These are phyloP conservation scores for Lophotriccus pileatus DNA, from an alignment of 2,797 vertebrate genomes.

Conservation along the genomic window DNA sequence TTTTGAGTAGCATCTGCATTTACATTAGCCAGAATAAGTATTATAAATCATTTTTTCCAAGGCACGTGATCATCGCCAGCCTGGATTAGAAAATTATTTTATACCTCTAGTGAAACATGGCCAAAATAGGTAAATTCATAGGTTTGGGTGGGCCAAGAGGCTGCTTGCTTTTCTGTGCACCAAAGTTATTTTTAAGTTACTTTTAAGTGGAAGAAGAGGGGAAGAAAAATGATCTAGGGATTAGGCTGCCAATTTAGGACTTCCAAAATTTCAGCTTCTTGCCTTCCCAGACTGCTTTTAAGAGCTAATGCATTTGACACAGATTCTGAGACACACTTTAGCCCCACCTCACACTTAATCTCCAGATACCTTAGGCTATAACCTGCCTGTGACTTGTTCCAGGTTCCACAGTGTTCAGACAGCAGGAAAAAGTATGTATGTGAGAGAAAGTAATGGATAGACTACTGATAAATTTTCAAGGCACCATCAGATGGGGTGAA, in stretches of 20 bases:
- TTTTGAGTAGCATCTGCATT: neutral
- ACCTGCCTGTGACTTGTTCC: neutral
- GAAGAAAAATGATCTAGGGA: neutral
- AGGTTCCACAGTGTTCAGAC: neutral
- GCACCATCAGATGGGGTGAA: neutral
- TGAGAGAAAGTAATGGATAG: neutral
- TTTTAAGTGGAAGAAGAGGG: neutral
- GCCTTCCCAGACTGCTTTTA: neutral
- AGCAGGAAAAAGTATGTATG: neutral
- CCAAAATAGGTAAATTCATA: neutral
- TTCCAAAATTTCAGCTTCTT: conserved; percentile 12
- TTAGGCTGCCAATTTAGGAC: conserved; percentile 9
- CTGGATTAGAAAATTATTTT: neutral
- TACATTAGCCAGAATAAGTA: neutral
- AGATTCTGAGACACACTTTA: neutral
- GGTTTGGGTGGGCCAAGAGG: neutral
- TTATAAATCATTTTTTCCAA: conserved; percentile 8
- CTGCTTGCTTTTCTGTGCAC: neutral
- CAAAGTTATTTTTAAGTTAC: neutral
- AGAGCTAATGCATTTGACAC: conserved; percentile 25
- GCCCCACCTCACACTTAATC: neutral
- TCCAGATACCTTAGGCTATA: neutral
- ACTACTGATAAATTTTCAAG: neutral
- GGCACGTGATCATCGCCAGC: neutral
- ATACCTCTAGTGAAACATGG: neutral